phyloP scores from a whole-genome alignment of 2,888 invertebrate genomes.

The Leucoptera coffeella region DNA sequence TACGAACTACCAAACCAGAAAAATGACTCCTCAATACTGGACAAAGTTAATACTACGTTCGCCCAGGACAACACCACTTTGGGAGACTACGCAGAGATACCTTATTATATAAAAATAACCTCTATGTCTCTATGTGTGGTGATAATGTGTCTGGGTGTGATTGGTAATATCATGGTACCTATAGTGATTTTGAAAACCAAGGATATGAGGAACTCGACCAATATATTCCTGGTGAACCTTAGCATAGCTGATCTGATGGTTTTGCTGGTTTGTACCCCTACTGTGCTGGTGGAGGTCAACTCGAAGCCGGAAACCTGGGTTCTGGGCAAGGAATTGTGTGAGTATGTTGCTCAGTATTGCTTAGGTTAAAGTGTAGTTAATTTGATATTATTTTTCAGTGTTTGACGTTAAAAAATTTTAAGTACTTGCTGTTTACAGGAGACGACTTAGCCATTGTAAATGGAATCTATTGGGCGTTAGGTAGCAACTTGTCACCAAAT shows the following conservation, averaged over 20 bases:
- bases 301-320: slow-evolving; percentile 89
- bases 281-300: slow-evolving; percentile 90
- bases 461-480: no score
- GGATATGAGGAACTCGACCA: slow-evolving; percentile 92
- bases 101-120: slow-evolving; percentile 79
- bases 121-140: slow-evolving; percentile 84
- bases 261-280: slow-evolving; percentile 85
- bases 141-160: slow-evolving; percentile 84
- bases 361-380: no score
- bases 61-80: slow-evolving; percentile 19
- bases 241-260: slow-evolving; percentile 91
- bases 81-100: slow-evolving; percentile 57
- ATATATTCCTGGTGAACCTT: slow-evolving; percentile 89
- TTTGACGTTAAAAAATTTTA: no score
- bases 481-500: no score
- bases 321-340: slow-evolving; percentile 87
- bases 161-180: slow-evolving; percentile 91
- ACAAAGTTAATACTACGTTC: no score
- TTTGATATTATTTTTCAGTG: no score
- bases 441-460: no score
- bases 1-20: no score
- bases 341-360: no score
- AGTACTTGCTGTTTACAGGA: no score
- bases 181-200: slow-evolving; percentile 87
- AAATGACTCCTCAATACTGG: no score